Evolutionary conservation across 2,888 invertebrate genomes (phyloP), one percentile per base, ranked within the genome.

Genomic region (Tinea pellionella): DNA sequence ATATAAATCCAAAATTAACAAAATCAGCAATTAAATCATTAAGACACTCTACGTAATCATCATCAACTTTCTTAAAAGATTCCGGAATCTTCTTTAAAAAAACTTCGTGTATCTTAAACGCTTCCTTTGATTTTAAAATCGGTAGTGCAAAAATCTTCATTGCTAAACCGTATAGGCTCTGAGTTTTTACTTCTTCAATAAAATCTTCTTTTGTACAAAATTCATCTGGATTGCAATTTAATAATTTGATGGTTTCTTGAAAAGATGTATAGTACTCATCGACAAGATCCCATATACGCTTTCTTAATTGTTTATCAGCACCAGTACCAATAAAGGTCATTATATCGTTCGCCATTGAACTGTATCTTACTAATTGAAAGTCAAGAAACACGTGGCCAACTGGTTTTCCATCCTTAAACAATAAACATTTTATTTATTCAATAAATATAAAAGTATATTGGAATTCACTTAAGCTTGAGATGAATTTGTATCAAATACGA

Each of bases 191-290:
- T 30, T 59, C 59, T 24, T 59, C 29, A 15, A 15, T 13, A 19
- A 59, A n/a, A n/a, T 59, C 29, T 15, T 59, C 43, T 11, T 30
- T 18, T 1, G 59, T 59, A 41, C 59, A 59, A 59, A 13, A 59
- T 47, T 43, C 24, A 4, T 59, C n/a, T 11, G 41, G 18, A 47
- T 59, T 24, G n/a, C 11, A 47, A 11, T 41, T 41, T n/a, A 42
- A 47, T n/a, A 29, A 11, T 16, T 16, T 13, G 2, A 47, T 16
- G 24, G 2, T 29, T 9, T 47, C 29, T 8, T 18, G 2, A 9
- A 59, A 59, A 15, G 59, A 43, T n/a, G 8, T 4, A 29, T 59
- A 47, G 47, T 59, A 59, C 11, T 13, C 47, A 47, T 47, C 43
- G 6, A 59, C 8, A 4, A 59, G n/a, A n/a, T 43, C n/a, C 59